These are phyloP conservation scores for Spilarctia lutea DNA, from an alignment of 2,888 invertebrate species.

Conservation along the genomic window DNA sequence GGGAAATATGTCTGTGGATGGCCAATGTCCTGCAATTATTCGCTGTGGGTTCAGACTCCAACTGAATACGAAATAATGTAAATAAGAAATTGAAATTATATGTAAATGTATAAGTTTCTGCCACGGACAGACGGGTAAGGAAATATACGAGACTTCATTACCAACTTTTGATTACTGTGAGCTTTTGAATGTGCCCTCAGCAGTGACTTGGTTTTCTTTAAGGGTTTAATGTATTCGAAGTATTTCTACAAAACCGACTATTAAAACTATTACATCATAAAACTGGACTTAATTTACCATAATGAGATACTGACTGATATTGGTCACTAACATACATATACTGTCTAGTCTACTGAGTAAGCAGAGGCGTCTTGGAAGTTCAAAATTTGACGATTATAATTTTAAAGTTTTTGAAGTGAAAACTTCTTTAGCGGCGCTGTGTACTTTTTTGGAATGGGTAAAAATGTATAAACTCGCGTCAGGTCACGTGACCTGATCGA, in stretches of 20 bases:
- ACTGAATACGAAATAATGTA: conserved; percentile 53
- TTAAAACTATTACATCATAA: not conserved
- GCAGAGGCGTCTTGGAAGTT: no score
- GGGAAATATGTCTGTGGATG: conserved; percentile 27
- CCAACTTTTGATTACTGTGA: conserved; percentile 36
- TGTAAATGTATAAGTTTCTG: conserved; percentile 41
- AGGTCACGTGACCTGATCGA: no score
- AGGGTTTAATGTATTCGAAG: conserved; percentile 1
- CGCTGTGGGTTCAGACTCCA: conserved; percentile 24
- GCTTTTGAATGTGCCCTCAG: conserved; percentile 16
- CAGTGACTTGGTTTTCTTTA: conserved; percentile 1
- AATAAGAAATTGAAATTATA: conserved; percentile 51
- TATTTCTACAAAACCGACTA: not conserved
- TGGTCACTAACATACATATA: not conserved
- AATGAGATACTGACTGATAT: not conserved
- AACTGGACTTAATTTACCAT: not conserved
- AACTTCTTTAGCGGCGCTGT: no score
- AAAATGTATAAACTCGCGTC: no score
- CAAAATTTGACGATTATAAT: no score
- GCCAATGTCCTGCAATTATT: conserved; percentile 42
- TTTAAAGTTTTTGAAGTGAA: no score
- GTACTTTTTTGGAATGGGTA: no score
- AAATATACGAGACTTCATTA: conserved; percentile 38
- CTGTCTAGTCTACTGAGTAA: no score
- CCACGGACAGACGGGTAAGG: conserved; percentile 20